Percentiles rank a stretch among this genome's conserved stretches.
phyloP scores from a whole-genome alignment of 2,888 invertebrate genomes.

The Stratiomys singularior region DNA sequence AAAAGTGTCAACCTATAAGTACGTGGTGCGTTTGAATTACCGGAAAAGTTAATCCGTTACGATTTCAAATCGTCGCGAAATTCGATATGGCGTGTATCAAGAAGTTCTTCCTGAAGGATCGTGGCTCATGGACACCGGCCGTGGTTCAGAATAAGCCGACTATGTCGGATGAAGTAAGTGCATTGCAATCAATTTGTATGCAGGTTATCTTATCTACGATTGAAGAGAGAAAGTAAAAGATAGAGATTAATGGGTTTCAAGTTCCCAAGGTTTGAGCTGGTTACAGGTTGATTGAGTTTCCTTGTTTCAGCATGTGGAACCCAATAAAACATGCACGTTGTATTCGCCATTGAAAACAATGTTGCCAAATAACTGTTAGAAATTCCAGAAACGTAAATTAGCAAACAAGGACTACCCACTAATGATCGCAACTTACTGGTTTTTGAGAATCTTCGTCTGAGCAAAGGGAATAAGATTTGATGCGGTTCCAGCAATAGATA shows the following conservation, averaged over 20 bases:
- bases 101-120: conserved; percentile 29
- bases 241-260: neutral
- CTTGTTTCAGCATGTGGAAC: too few relatives aligned
- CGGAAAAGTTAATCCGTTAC: neutral
- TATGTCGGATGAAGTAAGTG: conserved; percentile 26
- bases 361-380: too few relatives aligned
- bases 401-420: too few relatives aligned
- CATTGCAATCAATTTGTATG: neutral
- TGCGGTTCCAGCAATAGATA: too few relatives aligned
- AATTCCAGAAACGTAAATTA: too few relatives aligned
- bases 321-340: too few relatives aligned
- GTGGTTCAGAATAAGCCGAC: neutral
- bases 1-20: neutral
- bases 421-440: too few relatives aligned
- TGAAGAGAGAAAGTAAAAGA: neutral
- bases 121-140: conserved; percentile 38
- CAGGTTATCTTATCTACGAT: neutral
- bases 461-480: too few relatives aligned
- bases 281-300: too few relatives aligned
- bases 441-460: too few relatives aligned
- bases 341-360: too few relatives aligned
- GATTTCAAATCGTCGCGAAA: neutral
- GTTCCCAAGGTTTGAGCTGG: too few relatives aligned
- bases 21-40: neutral
- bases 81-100: conserved; percentile 29